Evolutionary conservation across 2,797 vertebrate species (phyloP), one percentile per base, ranked within the genome.

Genomic region (Oophaga sylvatica): DNA sequence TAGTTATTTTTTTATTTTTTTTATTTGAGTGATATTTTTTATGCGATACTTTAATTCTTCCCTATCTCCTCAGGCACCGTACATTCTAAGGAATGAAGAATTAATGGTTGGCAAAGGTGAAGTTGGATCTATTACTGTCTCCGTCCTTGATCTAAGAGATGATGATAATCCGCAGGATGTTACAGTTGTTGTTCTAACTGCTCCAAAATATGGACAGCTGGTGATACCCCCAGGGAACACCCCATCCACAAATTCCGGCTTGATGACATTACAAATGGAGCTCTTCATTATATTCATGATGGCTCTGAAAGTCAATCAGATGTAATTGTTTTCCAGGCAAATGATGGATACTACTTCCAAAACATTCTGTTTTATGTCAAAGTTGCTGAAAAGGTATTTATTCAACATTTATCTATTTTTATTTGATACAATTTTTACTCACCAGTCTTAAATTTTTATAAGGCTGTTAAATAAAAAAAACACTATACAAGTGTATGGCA

Each of bases 121-220:
- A 20, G 84, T 12, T 0, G 60, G 87, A 19, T 75, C 93, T 0
- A 67, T 99, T 75, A 95, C 95, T 8, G 94, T 93, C 41, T 93
- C 92, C 0, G 86, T 95, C 68, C 94, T 99, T 17, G 95, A 95
- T 17, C 92, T 99, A 41, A 93, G 95, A 20, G 98, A 99, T 90
- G 90, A 93, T 0, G 98, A 99, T 94, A 99, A 99, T 45, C 94
- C 96, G 0, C 92, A 95, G 19, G 97, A 99, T 0, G 95, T 99
- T 31, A 92, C 96, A 17, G 86, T 99, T 22, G 88, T 94, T 90
- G 94, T 99, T 76, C 90, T 98, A 0, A 96, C 97, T 19, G 90
- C 96, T 0, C 97, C 98, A 0, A 94, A 2, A 4, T 95, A 96
- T 0, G 98, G 98, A 76, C 93, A 48, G 0, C 92, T 99, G 87